phyloP scores from a whole-genome alignment of 2,113 vertebrate genomes.

The Coracopsis vasa region DNA sequence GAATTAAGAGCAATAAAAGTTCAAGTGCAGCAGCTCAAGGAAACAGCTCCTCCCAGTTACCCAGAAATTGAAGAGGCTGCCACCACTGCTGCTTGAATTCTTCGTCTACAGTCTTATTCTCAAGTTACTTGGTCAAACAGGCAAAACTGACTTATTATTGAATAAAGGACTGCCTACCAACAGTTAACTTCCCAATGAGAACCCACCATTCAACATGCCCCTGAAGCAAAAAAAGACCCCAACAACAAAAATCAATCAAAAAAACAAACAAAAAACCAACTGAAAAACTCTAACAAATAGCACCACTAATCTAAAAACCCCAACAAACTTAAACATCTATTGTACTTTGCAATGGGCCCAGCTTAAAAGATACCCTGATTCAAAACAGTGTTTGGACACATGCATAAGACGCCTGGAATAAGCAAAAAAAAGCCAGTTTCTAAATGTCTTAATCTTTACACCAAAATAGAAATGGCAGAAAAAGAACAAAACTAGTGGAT shows the following conservation, averaged over 20 bases:
- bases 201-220: not conserved
- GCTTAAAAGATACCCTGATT: not conserved
- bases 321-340: not conserved
- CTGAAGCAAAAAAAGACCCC: not conserved
- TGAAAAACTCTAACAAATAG: not conserved
- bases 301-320: not conserved
- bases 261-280: not conserved
- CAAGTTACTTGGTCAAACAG: not conserved
- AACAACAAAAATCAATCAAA: not conserved
- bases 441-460: not conserved
- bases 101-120: not conserved
- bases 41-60: not conserved
- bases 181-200: not conserved
- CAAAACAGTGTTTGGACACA: not conserved
- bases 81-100: not conserved
- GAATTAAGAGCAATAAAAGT: not conserved
- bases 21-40: not conserved
- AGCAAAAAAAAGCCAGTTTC: not conserved
- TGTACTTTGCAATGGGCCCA: not conserved
- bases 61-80: not conserved
- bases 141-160: not conserved
- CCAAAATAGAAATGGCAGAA: not conserved
- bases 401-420: not conserved
- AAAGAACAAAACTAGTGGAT: not conserved
- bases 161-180: not conserved